Percentiles rank a stretch among this genome's conserved stretches.
These are phyloP conservation scores for Thunnus maccoyii DNA, from an alignment of 2,113 vertebrate genomes.

Conservation along the genomic window DNA sequence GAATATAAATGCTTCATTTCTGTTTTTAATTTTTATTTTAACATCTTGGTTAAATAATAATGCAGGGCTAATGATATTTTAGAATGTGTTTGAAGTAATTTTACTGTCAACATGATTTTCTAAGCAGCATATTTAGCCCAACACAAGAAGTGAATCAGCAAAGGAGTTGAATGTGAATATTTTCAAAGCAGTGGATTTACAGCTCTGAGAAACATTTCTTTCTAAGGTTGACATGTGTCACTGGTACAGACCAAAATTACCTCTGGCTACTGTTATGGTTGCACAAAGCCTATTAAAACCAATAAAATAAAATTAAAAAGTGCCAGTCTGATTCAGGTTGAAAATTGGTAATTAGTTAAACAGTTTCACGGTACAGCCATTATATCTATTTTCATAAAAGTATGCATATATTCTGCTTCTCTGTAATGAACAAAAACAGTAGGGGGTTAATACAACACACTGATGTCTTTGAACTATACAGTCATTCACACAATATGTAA, in stretches of 20 bases:
- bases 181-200: slow-evolving; percentile 9
- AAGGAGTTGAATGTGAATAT: neutral
- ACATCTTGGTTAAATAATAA: slow-evolving; percentile 16
- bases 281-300: neutral
- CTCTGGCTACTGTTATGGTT: neutral
- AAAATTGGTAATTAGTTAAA: too few relatives aligned
- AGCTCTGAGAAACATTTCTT: slow-evolving; percentile 13
- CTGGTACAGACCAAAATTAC: neutral
- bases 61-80: slow-evolving; percentile 7
- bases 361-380: too few relatives aligned
- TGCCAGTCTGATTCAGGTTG: too few relatives aligned
- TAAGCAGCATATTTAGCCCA: neutral
- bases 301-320: too few relatives aligned
- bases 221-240: neutral
- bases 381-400: too few relatives aligned
- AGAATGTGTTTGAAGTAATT: slow-evolving; percentile 23
- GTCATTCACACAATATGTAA: neutral
- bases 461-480: neutral
- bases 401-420: too few relatives aligned
- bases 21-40: slow-evolving; percentile 3
- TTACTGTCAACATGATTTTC: slow-evolving; percentile 16
- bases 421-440: too few relatives aligned
- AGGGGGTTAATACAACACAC: too few relatives aligned
- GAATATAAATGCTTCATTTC: slow-evolving; percentile 15
- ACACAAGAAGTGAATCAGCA: neutral